These are phyloP conservation scores for Grapholita molesta DNA, from an alignment of 1,140 invertebrate genomes.

Conservation along the genomic window DNA sequence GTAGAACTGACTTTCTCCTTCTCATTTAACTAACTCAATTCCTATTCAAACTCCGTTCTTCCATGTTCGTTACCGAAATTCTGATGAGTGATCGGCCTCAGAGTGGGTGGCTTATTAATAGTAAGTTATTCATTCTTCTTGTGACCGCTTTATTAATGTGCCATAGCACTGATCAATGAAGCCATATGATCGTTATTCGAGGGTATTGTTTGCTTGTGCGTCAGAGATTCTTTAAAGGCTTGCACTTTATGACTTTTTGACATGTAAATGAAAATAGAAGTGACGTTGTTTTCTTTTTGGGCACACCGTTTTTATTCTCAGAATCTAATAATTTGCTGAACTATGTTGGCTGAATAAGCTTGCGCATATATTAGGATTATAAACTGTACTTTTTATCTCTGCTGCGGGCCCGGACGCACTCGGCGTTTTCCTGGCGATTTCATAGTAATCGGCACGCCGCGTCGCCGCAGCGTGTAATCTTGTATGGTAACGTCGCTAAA, in stretches of 20 bases:
- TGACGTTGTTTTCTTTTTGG: neutral
- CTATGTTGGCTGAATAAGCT: no score
- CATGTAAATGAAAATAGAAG: neutral
- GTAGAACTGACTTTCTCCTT: neutral
- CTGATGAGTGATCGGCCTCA: neutral
- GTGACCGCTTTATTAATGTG: neutral
- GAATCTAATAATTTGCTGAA: no score
- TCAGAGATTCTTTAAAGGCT: conserved; percentile 6
- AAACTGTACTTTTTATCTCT: no score
- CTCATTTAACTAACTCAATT: neutral
- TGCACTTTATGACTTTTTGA: neutral
- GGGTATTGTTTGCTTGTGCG: conserved; percentile 7
- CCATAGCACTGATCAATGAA: conserved; percentile 3
- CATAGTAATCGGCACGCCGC: no score
- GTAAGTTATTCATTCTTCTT: neutral
- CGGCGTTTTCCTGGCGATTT: no score
- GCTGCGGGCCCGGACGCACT: no score
- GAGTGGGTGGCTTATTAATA: neutral
- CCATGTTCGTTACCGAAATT: neutral
- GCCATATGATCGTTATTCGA: neutral
- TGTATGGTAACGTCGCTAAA: no score
- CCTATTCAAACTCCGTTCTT: neutral
- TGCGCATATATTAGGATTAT: no score
- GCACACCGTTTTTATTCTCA: no score
- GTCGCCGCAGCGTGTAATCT: no score